phyloP scores from a whole-genome alignment of 1,140 invertebrate genomes.

The Drosophila repletoides region DNA sequence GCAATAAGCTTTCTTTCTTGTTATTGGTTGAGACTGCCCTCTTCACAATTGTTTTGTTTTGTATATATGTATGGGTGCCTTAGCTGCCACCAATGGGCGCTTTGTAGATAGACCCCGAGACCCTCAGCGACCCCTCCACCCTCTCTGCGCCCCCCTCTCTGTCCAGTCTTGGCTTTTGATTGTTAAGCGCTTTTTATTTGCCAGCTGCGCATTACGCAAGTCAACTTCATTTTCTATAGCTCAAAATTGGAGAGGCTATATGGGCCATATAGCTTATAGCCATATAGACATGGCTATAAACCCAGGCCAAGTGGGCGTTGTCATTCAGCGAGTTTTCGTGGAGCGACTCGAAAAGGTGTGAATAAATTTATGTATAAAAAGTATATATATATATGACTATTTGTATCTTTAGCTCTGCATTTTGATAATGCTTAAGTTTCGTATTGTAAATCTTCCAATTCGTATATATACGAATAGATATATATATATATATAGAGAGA shows the following conservation, averaged over 20 bases:
- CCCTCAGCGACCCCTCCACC: neutral
- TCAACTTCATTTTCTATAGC: conserved; percentile 67
- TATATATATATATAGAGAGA: conserved; percentile 3
- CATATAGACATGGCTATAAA: conserved; percentile 49
- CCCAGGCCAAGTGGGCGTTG: conserved; percentile 65
- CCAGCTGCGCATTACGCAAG: conserved; percentile 71
- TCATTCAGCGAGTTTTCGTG: conserved; percentile 50
- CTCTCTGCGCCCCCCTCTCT: neutral
- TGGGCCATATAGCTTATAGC: conserved; percentile 32
- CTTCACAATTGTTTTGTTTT: conserved; percentile 34
- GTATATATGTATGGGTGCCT: conserved; percentile 11
- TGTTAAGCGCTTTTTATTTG: conserved; percentile 40
- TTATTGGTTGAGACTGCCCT: conserved; percentile 58
- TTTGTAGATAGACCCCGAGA: conserved; percentile 26
- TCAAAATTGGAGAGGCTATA: conserved; percentile 42
- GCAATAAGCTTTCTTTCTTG: conserved; percentile 64
- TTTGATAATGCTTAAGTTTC: conserved; percentile 49
- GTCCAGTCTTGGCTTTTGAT: conserved; percentile 21
- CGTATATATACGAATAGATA: neutral
- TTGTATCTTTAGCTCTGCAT: conserved; percentile 11
- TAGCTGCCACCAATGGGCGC: conserved; percentile 48
- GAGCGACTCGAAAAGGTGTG: conserved; percentile 59
- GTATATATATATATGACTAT: conserved; percentile 1
- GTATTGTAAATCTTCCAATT: conserved; percentile 20
- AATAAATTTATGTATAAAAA: conserved; percentile 66